Percentiles rank a stretch among this genome's conserved stretches.
phyloP scores from a whole-genome alignment of 2,888 invertebrate species.

The Drosophila nr. perissopoda region DNA sequence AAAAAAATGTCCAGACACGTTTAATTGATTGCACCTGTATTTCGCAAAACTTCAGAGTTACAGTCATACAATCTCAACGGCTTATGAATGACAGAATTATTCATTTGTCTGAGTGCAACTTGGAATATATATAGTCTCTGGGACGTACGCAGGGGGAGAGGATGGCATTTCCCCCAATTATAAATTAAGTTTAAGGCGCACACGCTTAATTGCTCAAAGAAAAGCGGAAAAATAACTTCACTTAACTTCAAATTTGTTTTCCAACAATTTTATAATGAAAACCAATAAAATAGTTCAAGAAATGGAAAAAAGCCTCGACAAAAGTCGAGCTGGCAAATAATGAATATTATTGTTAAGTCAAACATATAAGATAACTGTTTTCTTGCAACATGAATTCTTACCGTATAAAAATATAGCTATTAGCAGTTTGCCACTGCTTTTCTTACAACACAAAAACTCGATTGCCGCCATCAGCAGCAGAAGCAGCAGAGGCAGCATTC shows the following conservation, averaged over 20 bases:
- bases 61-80: background rate
- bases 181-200: background rate
- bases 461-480: constrained; percentile 13
- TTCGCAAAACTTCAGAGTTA: background rate
- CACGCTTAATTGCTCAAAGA: too few species aligned
- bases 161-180: background rate
- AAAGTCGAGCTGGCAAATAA: background rate
- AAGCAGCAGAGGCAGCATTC: background rate
- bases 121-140: too few species aligned
- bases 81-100: background rate
- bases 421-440: constrained; percentile 24
- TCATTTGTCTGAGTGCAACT: too few species aligned
- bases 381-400: background rate
- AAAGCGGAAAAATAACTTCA: background rate
- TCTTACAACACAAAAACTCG: background rate
- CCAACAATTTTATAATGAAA: background rate
- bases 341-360: background rate
- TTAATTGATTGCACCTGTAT: background rate
- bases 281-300: background rate
- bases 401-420: constrained; percentile 4
- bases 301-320: background rate
- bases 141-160: background rate
- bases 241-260: background rate
- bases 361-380: background rate
- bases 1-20: background rate